Conservation (phyloP, 2,888 invertebrate genomes). For the Agrochola lychnidis region DNA sequence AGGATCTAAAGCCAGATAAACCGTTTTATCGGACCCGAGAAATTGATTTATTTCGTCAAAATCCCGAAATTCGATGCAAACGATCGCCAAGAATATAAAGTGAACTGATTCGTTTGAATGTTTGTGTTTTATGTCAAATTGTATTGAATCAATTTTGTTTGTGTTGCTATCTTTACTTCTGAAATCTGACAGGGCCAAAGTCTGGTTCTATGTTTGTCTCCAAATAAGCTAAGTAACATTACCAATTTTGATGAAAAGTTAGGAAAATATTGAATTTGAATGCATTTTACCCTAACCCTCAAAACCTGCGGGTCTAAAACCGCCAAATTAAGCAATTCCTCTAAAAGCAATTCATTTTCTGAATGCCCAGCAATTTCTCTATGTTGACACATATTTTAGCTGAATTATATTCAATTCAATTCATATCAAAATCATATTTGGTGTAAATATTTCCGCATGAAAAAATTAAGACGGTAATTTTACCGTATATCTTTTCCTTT, state of each 20-base stretch:
- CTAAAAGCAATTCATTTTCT: no score
- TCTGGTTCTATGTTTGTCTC: not conserved
- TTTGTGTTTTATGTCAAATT: constrained; percentile 27
- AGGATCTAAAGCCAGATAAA: constrained; percentile 61
- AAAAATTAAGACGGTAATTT: no score
- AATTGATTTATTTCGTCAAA: constrained; percentile 65
- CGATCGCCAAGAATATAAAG: constrained; percentile 36
- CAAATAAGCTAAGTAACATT: not conserved
- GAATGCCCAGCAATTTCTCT: no score
- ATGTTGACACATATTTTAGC: no score
- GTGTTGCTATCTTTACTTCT: not conserved
- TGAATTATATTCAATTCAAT: no score
- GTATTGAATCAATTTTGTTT: constrained; percentile 12
- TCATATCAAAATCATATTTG: no score
- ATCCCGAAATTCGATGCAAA: constrained; percentile 52
- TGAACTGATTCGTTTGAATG: constrained; percentile 38
- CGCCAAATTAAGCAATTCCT: no score
- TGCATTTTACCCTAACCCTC: not conserved
- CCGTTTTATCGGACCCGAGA: constrained; percentile 57
- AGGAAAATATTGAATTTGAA: not conserved
- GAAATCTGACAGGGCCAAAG: no score
- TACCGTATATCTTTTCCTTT: no score
- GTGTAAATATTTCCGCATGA: no score
- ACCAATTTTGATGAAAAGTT: not conserved
- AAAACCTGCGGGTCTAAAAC: no score